These are phyloP conservation scores for Fulica atra DNA, from an alignment of 2,113 vertebrate genomes.

Conservation along the genomic window DNA sequence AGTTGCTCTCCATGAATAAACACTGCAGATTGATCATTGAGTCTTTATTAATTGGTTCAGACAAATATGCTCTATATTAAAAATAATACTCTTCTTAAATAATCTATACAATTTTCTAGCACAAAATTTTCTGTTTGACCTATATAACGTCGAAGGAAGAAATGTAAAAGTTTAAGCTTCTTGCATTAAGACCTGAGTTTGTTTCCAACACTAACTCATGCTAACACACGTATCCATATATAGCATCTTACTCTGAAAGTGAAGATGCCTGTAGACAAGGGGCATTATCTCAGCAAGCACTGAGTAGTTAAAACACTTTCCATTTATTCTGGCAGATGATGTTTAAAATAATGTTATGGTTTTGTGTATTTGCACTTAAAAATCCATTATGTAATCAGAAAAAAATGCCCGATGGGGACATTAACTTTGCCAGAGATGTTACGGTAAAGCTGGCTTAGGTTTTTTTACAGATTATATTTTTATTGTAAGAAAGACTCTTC, in stretches of 20 bases:
- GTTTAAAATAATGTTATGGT: not conserved
- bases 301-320: not conserved
- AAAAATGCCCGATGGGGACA: not conserved
- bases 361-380: not conserved
- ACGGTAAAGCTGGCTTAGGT: not conserved
- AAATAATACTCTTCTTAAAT: not conserved
- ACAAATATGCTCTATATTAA: not conserved
- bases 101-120: not conserved
- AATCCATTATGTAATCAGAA: not conserved
- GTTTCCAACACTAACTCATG: not conserved
- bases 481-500: not conserved
- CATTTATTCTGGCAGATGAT: not conserved
- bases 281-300: not conserved
- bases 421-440: not conserved
- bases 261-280: not conserved
- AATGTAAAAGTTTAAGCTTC: not conserved
- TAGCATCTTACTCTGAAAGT: not conserved
- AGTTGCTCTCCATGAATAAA: not conserved
- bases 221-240: not conserved
- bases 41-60: not conserved
- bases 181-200: not conserved
- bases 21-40: not conserved
- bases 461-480: not conserved
- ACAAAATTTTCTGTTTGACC: not conserved
- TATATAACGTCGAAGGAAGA: not conserved